A percentile compares a stretch with the other conserved stretches of the same genome.
phyloP scores from a whole-genome alignment of 2,113 vertebrate genomes.

The Aplodontia rufa region DNA sequence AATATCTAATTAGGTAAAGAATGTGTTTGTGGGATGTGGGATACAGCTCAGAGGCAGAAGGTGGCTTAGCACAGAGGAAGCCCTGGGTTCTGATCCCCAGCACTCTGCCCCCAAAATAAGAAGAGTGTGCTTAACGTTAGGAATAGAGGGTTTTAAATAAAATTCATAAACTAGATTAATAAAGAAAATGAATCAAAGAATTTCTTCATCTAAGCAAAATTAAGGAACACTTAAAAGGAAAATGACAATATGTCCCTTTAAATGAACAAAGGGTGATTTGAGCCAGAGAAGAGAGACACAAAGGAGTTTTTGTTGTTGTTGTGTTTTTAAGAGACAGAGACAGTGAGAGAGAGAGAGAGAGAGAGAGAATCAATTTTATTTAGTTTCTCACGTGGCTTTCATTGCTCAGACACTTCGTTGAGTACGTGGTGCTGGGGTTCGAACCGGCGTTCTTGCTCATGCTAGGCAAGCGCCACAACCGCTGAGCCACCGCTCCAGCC shows the following conservation, averaged over 20 bases:
- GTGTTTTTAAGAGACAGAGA: too few relatives aligned
- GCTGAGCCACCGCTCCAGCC: too few relatives aligned
- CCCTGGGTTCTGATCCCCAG: not conserved
- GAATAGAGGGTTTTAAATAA: conserved; percentile 18
- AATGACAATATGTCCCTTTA: not conserved
- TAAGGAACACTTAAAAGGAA: conserved; percentile 1
- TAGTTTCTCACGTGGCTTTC: too few relatives aligned
- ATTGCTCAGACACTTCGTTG: too few relatives aligned
- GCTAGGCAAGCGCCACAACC: too few relatives aligned
- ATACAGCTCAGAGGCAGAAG: not conserved
- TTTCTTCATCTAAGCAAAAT: not conserved
- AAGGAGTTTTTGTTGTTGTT: conserved; percentile 45
- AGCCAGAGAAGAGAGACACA: not conserved
- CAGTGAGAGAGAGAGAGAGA: too few relatives aligned
- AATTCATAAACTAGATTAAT: not conserved
- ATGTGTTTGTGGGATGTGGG: not conserved
- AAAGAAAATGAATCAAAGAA: conserved; percentile 28
- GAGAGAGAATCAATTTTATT: too few relatives aligned
- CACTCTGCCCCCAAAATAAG: not conserved
- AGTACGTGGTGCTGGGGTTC: too few relatives aligned
- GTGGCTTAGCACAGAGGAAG: not conserved
- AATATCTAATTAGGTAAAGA: conserved; percentile 8
- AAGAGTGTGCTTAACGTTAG: not conserved
- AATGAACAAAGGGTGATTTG: not conserved
- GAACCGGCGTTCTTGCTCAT: too few relatives aligned